phyloP scores from a whole-genome alignment of 2,797 vertebrate species.

The Melopsittacus undulatus region DNA sequence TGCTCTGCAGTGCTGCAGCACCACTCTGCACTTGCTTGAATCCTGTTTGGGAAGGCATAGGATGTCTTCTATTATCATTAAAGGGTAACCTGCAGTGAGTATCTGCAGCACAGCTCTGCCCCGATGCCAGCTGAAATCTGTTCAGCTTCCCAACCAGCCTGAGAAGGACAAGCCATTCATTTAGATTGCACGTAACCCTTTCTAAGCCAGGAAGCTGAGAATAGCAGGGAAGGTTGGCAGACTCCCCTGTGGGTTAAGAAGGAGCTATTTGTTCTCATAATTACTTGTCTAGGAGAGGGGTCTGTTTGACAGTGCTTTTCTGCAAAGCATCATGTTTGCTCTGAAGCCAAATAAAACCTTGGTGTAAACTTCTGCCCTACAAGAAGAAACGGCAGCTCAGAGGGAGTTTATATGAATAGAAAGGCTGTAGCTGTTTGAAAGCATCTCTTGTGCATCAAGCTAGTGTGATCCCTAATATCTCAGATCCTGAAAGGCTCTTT shows the following conservation, averaged over 20 bases:
- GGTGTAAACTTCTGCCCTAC: slow-evolving; percentile 40
- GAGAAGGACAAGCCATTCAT: slow-evolving; percentile 37
- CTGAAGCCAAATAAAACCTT: slow-evolving; percentile 65
- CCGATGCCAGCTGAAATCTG: background rate
- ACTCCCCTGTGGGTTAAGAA: slow-evolving; percentile 47
- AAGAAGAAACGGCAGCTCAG: slow-evolving; percentile 60
- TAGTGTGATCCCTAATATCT: background rate
- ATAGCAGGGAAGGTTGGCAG: slow-evolving; percentile 45
- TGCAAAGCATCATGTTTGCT: slow-evolving; percentile 59
- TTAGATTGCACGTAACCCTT: slow-evolving; percentile 52
- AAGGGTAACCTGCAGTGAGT: background rate
- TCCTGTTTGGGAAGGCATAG: background rate
- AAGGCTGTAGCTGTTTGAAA: slow-evolving; percentile 48
- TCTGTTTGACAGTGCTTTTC: slow-evolving; percentile 59
- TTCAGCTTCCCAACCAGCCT: background rate
- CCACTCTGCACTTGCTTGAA: background rate
- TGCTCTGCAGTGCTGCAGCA: background rate
- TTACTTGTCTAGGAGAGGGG: slow-evolving; percentile 59
- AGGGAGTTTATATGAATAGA: slow-evolving; percentile 54
- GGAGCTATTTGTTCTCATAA: slow-evolving; percentile 64
- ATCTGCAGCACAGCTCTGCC: background rate
- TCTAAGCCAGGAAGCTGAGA: slow-evolving; percentile 26
- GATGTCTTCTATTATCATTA: background rate
- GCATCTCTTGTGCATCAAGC: slow-evolving; percentile 27
- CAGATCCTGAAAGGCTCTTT: slow-evolving; percentile 17